Evolutionary conservation across 2,888 invertebrate species (phyloP), one percentile per base, ranked within the genome.

Genomic region (Mythimna loreyi): DNA sequence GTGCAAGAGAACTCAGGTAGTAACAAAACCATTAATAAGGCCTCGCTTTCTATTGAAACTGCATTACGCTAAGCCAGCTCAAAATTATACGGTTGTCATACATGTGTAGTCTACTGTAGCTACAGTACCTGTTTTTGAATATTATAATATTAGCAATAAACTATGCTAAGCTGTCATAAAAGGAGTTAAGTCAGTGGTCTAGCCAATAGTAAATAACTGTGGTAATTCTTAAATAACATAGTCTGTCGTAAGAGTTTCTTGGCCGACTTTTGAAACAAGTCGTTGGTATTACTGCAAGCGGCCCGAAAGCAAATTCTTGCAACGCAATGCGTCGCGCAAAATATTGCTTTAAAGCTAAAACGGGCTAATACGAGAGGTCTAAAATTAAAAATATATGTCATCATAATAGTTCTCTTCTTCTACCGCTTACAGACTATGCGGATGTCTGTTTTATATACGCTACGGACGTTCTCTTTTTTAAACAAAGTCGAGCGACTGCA

Each of bases 211-310:
- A 52, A 66, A 65, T 75, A 65, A 62, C 72, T 67, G 62, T 72
- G 55, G 57, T 75, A 75, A 77, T 74, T 77, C 70, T 75, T 79
- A 77, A 82, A 77, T 80, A 77, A 82, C 68, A 59, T 56, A 63
- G 71, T 70, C 74, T 82, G 68, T 77, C 63, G 83, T 82, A 83
- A 82, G 79, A 74, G 69, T 72, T 78, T 80, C 75, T 78, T 82
- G 78, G 70, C 78, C 78, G 74, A 83, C 72, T 83, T 82, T 78
- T 78, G 83, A 76, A 82, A 80, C 72, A 72, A 72, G 68, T 82
- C 63, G 67, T 67, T 50, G 66, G 68, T 67, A 64, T 78, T 73
- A 67, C 53, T 65, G 59, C 68, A 75, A 69, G 50, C 70, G 16
- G 49, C 21, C 40, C 16, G 63, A 52, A 52, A 69, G 63, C 60